Evolutionary conservation across 2,113 vertebrate species (phyloP), one percentile per base, ranked within the genome.

Genomic region (Phyllostomus hastatus): DNA sequence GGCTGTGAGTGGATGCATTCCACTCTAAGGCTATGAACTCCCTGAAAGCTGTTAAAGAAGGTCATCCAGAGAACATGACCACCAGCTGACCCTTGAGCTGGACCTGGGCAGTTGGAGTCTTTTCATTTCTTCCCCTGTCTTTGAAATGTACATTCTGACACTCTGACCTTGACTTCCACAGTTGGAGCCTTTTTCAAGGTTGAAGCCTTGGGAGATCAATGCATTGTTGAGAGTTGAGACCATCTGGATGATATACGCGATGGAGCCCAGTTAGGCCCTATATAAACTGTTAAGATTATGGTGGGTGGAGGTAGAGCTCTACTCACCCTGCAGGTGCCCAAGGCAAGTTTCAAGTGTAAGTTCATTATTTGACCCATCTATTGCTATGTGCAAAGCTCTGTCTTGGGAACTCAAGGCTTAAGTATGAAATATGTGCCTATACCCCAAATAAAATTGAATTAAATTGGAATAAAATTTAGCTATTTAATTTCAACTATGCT

Each of bases 401-500:
- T 54, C 15, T 57, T 57, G 54, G 28, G 10, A 4, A 28, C 41
- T 86, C 26, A 22, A 16, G 22, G 54, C 14, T 38, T 67, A 43
- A 57, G 3, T 14, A 28, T 33, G 70, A 86, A 92, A 31, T 54
- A 54, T 6, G 14, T n/a, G 4, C 10, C 7, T 26, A 2, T 12
- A 16, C 11, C 8, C 28, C 20, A n/a, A 35, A n/a, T 33, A 67
- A 70, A 61, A 33, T 4, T 43, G 46, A 43, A 2, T 15, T 46
- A 12, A 88, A 80, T 26, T 76, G 33, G 73, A 84, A 48, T 86
- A 41, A 91, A 64, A 73, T 70, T 16, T 70, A 95, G 46, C 14
- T 38, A 50, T 22, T 33, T 67, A 33, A 95, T 43, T 69, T 94
- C 46, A 92, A 66, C 48, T 73, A 11, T 38, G 24, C 43, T 85